Evolutionary conservation across 2,888 invertebrate species (phyloP).

Genomic region (Melanotus villosus): DNA sequence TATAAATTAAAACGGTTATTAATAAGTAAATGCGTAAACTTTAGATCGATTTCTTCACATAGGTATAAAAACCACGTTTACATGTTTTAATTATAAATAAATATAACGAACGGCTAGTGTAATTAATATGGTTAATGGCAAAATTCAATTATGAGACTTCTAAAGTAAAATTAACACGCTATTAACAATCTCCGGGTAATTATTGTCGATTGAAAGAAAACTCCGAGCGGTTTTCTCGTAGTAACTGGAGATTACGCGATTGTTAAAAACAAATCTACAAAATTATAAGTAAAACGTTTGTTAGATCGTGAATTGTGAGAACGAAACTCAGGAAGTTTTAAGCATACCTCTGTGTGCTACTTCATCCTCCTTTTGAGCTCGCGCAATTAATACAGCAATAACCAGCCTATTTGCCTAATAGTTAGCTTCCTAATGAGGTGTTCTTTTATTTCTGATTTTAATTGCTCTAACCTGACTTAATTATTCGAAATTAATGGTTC

Average conservation of each 20-base stretch:
- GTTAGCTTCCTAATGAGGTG: slow-evolving; percentile 16
- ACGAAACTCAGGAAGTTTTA: slow-evolving; percentile 38
- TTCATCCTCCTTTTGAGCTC: slow-evolving; percentile 31
- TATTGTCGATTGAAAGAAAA: neutral
- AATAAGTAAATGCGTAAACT: too few relatives aligned
- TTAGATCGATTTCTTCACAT: too few relatives aligned
- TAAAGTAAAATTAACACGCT: too few relatives aligned
- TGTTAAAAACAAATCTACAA: slow-evolving; percentile 28
- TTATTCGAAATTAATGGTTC: neutral
- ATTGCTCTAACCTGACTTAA: neutral
- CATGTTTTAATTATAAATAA: too few relatives aligned
- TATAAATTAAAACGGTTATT: too few relatives aligned
- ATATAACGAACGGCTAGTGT: too few relatives aligned
- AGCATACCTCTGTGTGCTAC: slow-evolving; percentile 19
- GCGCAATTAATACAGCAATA: slow-evolving; percentile 36
- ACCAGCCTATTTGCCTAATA: slow-evolving; percentile 30
- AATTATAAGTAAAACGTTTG: slow-evolving; percentile 1
- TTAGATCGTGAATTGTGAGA: slow-evolving; percentile 37
- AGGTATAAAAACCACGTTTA: too few relatives aligned
- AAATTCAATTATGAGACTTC: neutral
- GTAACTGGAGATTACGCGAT: neutral
- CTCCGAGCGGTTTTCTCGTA: neutral
- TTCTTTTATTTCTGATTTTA: slow-evolving; percentile 19
- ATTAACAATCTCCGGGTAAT: neutral
- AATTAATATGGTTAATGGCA: neutral